These are phyloP conservation scores for Ceraclea dissimilis DNA, from an alignment of 2,888 invertebrate genomes.

Conservation along the genomic window DNA sequence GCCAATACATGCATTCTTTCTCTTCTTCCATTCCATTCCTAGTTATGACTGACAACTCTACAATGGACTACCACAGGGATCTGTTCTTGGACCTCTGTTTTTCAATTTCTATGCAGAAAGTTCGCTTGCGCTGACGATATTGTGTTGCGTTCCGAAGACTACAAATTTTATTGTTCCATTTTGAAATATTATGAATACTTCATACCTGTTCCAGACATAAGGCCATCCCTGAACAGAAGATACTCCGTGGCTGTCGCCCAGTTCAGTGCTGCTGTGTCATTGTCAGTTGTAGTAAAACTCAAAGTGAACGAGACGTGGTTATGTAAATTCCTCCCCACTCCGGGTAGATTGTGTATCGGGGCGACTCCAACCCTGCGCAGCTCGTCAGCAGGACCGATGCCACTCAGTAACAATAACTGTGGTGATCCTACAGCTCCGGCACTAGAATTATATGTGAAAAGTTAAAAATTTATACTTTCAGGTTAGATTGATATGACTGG, in stretches of 20 bases:
- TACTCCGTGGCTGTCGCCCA: conserved; percentile 93
- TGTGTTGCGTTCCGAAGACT: no score
- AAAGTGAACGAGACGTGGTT: conserved; percentile 78
- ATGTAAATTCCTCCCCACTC: conserved; percentile 79
- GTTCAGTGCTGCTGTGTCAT: conserved; percentile 77
- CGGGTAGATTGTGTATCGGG: conserved; percentile 64
- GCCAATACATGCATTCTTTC: no score
- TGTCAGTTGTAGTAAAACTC: conserved; percentile 74
- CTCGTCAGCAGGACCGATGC: conserved; percentile 73
- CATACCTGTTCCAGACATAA: conserved; percentile 81
- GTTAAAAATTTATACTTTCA: not conserved
- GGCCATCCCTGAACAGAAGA: conserved; percentile 75
- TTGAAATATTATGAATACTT: no score
- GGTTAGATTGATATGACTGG: no score
- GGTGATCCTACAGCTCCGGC: conserved; percentile 90
- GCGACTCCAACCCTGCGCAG: conserved; percentile 57
- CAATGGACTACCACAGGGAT: no score
- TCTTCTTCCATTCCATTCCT: no score
- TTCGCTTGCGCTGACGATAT: no score
- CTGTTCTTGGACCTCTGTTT: no score
- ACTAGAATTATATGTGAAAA: conserved; percentile 36
- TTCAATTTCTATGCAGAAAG: no score
- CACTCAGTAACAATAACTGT: conserved; percentile 84
- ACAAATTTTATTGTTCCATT: no score
- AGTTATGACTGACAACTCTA: no score